These are phyloP conservation scores for Centrocercus urophasianus DNA, from an alignment of 2,113 vertebrate genomes.

Conservation along the genomic window DNA sequence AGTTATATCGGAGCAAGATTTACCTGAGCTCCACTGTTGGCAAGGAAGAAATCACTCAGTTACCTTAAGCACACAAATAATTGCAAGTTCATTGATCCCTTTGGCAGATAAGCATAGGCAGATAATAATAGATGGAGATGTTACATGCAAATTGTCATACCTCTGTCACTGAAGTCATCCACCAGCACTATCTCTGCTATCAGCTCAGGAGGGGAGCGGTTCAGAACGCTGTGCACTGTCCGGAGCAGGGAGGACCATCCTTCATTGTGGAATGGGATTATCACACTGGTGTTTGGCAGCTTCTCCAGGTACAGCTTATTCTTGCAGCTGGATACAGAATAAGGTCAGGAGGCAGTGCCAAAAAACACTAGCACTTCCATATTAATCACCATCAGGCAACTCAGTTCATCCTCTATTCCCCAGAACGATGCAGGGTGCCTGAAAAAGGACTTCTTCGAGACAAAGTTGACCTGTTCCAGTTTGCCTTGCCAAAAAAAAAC, in stretches of 20 bases:
- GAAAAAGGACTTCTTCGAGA: not conserved
- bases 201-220: conserved; percentile 90
- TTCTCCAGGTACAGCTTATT: conserved; percentile 91
- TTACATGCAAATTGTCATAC: conserved; percentile 54
- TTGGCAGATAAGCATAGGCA: not conserved
- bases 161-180: conserved; percentile 98
- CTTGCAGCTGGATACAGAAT: conserved; percentile 85
- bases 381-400: not conserved
- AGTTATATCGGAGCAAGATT: not conserved
- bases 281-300: conserved; percentile 92
- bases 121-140: not conserved
- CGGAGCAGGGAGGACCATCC: conserved; percentile 97
- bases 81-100: not conserved
- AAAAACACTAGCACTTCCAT: not conserved
- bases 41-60: not conserved
- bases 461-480: not conserved
- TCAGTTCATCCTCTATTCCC: not conserved
- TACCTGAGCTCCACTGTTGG: not conserved
- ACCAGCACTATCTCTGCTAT: conserved; percentile 96
- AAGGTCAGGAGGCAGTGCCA: not conserved
- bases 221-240: conserved; percentile 95
- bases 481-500: not conserved
- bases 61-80: not conserved
- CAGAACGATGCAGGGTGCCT: not conserved
- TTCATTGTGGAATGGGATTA: conserved; percentile 98